Percentiles rank a stretch among this genome's conserved stretches.
Evolutionary conservation across 2,797 vertebrate species (phyloP).

Genomic region (Eptatretus atami): DNA sequence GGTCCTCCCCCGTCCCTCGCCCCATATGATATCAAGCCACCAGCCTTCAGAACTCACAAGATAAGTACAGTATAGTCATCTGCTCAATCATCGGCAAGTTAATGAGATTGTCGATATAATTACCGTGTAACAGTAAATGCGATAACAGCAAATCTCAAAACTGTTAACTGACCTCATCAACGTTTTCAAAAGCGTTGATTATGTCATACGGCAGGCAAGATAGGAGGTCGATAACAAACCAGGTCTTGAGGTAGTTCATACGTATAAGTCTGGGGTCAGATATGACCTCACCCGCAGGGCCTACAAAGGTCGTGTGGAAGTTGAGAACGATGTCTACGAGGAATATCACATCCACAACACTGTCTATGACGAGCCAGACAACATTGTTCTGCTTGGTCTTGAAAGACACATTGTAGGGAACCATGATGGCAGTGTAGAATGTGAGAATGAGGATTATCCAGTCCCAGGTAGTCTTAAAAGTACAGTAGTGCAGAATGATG

Average conservation of each 20-base stretch:
- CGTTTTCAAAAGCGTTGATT: conserved; percentile 96
- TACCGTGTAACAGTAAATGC: no score
- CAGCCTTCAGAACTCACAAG: no score
- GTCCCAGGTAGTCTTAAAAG: conserved; percentile 96
- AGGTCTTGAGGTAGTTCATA: conserved; percentile 95
- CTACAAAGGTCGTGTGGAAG: conserved; percentile 87
- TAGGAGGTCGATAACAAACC: conserved; percentile 84
- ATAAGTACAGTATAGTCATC: no score
- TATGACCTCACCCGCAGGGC: conserved; percentile 71
- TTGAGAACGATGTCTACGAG: conserved; percentile 88
- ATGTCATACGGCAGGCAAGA: conserved; percentile 93
- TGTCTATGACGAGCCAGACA: conserved; percentile 68
- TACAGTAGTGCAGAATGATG: conserved; percentile 87
- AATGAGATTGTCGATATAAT: no score
- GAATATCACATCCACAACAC: conserved; percentile 74
- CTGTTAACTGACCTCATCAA: conserved; percentile 41
- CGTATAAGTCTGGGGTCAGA: conserved; percentile 76
- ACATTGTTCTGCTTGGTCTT: conserved; percentile 92
- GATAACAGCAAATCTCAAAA: no score
- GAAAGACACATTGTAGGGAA: conserved; percentile 84
- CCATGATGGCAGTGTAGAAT: conserved; percentile 96
- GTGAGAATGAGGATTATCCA: conserved; percentile 92
- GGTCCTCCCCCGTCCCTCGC: no score
- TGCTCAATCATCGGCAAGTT: no score
- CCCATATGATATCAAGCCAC: no score